Conservation (phyloP, 2,888 invertebrate genomes). For the Drosophila neotestacea region DNA sequence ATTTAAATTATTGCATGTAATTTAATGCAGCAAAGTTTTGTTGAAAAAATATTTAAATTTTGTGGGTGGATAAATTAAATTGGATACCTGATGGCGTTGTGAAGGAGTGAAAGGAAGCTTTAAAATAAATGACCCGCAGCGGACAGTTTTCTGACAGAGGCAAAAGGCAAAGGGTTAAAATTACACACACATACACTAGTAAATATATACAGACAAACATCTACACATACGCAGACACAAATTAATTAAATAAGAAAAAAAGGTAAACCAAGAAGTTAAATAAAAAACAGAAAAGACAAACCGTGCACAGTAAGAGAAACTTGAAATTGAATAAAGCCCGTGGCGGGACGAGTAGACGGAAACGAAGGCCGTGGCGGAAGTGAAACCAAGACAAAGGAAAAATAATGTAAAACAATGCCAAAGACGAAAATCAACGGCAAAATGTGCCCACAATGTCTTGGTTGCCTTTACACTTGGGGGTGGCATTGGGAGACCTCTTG, state of each 20-base stretch:
- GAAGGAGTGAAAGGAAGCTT: conserved; percentile 30
- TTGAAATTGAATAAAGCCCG: conserved; percentile 79
- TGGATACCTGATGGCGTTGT: conserved; percentile 3
- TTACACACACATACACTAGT: conserved; percentile 3
- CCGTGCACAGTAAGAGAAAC: conserved; percentile 72
- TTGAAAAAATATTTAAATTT: neutral
- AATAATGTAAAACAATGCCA: conserved; percentile 68
- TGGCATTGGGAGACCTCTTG: neutral
- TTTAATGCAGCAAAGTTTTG: conserved; percentile 3
- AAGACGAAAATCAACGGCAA: conserved; percentile 48
- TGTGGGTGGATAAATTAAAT: conserved; percentile 21
- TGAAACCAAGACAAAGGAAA: conserved; percentile 56
- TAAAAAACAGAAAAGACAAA: conserved; percentile 78
- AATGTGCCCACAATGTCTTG: conserved; percentile 38
- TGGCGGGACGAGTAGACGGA: conserved; percentile 21
- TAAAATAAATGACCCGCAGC: conserved; percentile 72
- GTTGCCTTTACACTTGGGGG: neutral
- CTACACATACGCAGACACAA: conserved; percentile 56
- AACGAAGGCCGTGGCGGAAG: conserved; percentile 30
- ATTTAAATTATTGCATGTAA: conserved; percentile 13
- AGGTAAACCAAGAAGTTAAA: conserved; percentile 80
- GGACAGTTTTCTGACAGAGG: conserved; percentile 53
- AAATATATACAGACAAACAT: conserved; percentile 7
- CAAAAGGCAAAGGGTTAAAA: conserved; percentile 53
- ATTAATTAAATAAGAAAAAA: conserved; percentile 81